Evolutionary conservation across 2,888 invertebrate species (phyloP), one percentile per base, ranked within the genome.

Genomic region (Noctuana brunneofusca): DNA sequence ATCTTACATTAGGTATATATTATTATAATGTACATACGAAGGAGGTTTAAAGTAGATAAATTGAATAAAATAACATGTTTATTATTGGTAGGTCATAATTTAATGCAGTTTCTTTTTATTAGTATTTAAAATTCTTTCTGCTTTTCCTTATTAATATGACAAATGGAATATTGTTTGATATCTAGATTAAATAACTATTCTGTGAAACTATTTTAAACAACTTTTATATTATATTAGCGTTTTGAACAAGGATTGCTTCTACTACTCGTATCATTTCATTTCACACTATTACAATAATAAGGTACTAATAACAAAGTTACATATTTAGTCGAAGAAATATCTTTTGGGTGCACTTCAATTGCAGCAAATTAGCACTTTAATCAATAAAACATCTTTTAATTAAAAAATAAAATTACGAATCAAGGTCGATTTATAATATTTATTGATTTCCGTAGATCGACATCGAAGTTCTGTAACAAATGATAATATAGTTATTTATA

Each of bases 41-140:
- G 35, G 35, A 38, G 57, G 35, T 3, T 55, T 55, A 27, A 41
- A 48, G 46, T 30, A 14, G n/a, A 9, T 18, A 14, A 49, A 49
- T 49, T 6, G 76, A 86, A 85, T 80, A 76, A 88, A 89, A 83
- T 74, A 76, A 69, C 69, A 74, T 78, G 59, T 79, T 83, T 78
- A 87, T 87, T 89, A 89, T 86, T 89, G 87, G 88, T 90, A 90
- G 89, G 89, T 91, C 89, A 89, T 90, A 90, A 89, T 91, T 91
- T 90, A 91, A 90, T 90, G 89, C 87, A 86, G 84, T 89, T 90
- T 85, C 75, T 87, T 90, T 88, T 81, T 82, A 81, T 81, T 82
- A 81, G 77, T 84, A 83, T 87, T 85, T 88, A 88, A 87, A 87
- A 88, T 89, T 86, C 84, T 82, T 84, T 88, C 84, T 86, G 88